These are phyloP conservation scores for Watsonalla cultraria DNA, from an alignment of 2,888 invertebrate genomes.

Conservation along the genomic window DNA sequence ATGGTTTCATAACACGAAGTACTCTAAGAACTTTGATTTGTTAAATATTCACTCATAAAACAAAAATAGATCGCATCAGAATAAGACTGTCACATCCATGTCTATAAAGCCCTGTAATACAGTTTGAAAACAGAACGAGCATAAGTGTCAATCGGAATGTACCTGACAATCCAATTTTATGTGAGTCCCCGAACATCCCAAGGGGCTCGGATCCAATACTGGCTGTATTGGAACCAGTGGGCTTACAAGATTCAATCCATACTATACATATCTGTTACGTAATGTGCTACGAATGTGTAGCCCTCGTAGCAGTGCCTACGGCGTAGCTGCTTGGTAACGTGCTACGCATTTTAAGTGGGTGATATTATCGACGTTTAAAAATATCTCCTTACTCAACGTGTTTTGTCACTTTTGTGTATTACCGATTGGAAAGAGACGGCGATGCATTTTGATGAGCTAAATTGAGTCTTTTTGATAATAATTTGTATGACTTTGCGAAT, in stretches of 20 bases:
- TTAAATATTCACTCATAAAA: neutral
- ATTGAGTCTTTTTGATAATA: too few relatives aligned
- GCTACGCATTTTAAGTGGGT: neutral
- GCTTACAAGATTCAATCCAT: conserved; percentile 3
- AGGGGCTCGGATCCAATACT: conserved; percentile 12
- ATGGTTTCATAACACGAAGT: too few relatives aligned
- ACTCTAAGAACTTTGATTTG: neutral
- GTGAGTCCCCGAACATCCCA: conserved; percentile 22
- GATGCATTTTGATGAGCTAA: too few relatives aligned
- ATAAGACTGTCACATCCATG: neutral
- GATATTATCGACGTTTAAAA: too few relatives aligned
- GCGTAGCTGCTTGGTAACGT: conserved; percentile 7
- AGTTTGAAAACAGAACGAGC: conserved; percentile 24
- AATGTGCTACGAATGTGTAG: neutral
- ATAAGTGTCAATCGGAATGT: conserved; percentile 15
- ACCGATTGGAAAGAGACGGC: too few relatives aligned
- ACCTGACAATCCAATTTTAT: conserved; percentile 41
- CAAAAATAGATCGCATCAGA: neutral
- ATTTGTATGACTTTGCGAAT: too few relatives aligned
- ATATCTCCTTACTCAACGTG: too few relatives aligned
- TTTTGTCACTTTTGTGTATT: too few relatives aligned
- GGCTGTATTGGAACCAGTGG: neutral
- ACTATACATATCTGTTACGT: conserved; percentile 1
- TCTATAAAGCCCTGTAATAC: conserved; percentile 4
- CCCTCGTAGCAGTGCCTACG: neutral